Evolutionary conservation across 2,113 vertebrate species (phyloP).

Genomic region (Balaenoptera acutorostrata): DNA sequence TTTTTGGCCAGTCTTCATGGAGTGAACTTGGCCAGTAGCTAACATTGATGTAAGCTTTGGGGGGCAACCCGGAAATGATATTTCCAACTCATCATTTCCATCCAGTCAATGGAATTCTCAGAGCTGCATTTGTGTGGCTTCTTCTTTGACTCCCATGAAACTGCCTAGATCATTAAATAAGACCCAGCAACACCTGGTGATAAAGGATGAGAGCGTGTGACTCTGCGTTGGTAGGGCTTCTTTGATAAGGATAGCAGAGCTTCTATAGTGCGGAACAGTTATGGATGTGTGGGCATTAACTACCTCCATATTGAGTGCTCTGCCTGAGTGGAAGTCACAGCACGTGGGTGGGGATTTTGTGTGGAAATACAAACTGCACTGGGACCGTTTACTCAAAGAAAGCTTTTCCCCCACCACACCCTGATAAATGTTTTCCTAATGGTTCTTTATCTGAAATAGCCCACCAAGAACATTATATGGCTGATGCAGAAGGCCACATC

Average conservation of each 20-base stretch:
- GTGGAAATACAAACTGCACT: background rate
- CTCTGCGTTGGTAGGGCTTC: background rate
- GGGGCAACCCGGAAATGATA: background rate
- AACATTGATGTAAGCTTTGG: background rate
- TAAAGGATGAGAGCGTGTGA: background rate
- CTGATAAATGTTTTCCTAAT: constrained; percentile 31
- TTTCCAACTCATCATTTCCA: background rate
- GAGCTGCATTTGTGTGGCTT: background rate
- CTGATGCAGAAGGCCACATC: constrained; percentile 29
- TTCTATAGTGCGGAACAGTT: background rate
- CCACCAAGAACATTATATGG: background rate
- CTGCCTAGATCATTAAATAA: background rate
- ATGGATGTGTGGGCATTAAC: background rate
- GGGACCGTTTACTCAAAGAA: background rate
- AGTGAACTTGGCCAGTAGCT: background rate
- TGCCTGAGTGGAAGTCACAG: background rate
- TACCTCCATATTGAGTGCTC: background rate
- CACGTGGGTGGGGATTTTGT: background rate
- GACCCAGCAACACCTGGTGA: background rate
- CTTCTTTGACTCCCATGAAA: background rate
- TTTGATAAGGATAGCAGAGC: background rate
- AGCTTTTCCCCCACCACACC: background rate
- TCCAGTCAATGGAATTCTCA: background rate
- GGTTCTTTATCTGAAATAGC: constrained; percentile 3
- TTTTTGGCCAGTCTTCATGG: background rate